A percentile compares a stretch with the other conserved stretches of the same genome.
phyloP scores from a whole-genome alignment of 2,797 vertebrate species.

The Paratrypauchen microcephalus region DNA sequence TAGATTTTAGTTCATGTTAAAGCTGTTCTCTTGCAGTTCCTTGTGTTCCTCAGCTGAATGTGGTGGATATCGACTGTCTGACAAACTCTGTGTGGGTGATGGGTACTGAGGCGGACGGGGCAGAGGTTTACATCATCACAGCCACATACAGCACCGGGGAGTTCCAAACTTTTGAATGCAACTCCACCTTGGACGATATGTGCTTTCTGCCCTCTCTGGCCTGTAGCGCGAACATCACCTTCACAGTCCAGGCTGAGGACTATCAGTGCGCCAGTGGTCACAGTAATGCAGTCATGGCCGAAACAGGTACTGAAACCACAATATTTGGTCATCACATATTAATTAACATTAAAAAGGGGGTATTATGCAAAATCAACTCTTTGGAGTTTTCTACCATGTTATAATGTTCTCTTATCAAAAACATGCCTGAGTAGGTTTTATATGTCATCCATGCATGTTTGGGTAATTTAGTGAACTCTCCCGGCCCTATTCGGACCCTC shows the following conservation, averaged over 20 bases:
- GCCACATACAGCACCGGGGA: conserved; percentile 41
- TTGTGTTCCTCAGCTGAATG: conserved; percentile 63
- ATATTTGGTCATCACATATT: not conserved
- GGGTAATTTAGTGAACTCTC: too few relatives aligned
- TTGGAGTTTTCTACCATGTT: too few relatives aligned
- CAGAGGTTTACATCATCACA: conserved; percentile 49
- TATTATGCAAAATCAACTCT: too few relatives aligned
- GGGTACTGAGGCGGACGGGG: conserved; percentile 57
- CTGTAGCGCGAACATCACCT: conserved; percentile 72
- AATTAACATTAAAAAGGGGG: too few relatives aligned
- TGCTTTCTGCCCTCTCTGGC: conserved; percentile 61
- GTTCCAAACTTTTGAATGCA: conserved; percentile 54
- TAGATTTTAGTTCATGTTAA: not conserved
- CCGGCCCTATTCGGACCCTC: too few relatives aligned
- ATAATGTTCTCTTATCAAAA: too few relatives aligned
- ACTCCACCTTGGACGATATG: conserved; percentile 30
- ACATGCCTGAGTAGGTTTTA: too few relatives aligned
- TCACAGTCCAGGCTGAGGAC: conserved; percentile 64
- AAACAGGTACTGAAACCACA: conserved; percentile 64
- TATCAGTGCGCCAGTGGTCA: conserved; percentile 62
- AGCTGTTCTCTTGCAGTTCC: conserved; percentile 58
- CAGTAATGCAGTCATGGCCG: conserved; percentile 59
- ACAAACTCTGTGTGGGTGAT: conserved; percentile 70
- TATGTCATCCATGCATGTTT: too few relatives aligned
- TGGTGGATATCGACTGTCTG: conserved; percentile 76